Evolutionary conservation across 2,797 vertebrate species (phyloP), one percentile per base, ranked within the genome.

Genomic region (Lepidocolaptes lacrymiger): DNA sequence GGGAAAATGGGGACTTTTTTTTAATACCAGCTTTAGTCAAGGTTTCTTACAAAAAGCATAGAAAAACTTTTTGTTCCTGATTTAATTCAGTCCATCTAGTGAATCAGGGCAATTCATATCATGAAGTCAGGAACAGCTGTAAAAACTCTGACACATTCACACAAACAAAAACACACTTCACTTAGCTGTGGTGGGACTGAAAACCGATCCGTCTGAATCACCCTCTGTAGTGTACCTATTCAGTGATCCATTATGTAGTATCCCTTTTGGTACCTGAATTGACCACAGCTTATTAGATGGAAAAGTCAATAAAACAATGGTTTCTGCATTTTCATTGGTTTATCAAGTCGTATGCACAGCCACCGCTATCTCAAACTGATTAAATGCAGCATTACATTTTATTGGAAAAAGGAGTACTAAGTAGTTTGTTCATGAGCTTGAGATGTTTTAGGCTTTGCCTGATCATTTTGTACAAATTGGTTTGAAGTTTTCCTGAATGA

Each of bases 181-280:
- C 71, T 74, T 92, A 94, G 83, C 46, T 48, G 55, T 91, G 91
- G 74, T 46, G 85, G 48, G 72, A 85, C 86, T 95, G 71, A 78
- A 95, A 89, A 86, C 76, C 0, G 2, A 85, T 87, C 75, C 14
- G 12, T 92, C 92, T 69, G 80, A 88, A 85, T 94, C 82, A 94
- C 87, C 95, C 88, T 88, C 93, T 66, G 76, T 93, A 97, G 86
- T 87, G 85, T 93, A 87, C 93, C 79, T 88, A 76, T 52, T 48
- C 66, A 87, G n/a, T 92, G 86, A 88, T 91, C 91, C 93, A 81
- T 95, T 86, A 93, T 96, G 90, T 97, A 97, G 91, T 96, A 97
- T 97, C 96, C 96, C 93, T 97, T 97, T 96, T 96, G 96, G 92
- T 91, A 86, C 79, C 78, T 74, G 91, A 95, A 80, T 91, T 96